Evolutionary conservation across 35 echinoderm and acorn worm species (phyloP), one percentile per base, ranked within the genome.

Genomic region (Ophioderma brevispina): DNA sequence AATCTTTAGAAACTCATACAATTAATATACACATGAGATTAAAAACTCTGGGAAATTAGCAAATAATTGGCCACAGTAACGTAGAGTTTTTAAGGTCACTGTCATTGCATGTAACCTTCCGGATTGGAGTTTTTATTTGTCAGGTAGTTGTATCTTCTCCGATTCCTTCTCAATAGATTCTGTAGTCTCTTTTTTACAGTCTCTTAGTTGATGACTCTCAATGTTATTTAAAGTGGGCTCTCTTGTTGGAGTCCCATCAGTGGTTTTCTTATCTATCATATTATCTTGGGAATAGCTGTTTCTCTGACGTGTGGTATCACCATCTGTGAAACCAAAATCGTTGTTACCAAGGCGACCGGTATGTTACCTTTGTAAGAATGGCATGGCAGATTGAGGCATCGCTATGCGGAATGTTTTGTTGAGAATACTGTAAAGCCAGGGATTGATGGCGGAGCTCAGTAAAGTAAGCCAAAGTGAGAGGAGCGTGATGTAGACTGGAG

Each of bases 401-500:
- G 87, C 91, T 5, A 31, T 75, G 0, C 95, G 88, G 89, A 97
- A 97, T 41, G 95, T 92, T 15, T 85, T 76, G 64, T 97, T 97
- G 31, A 97, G 86, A 28, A 97, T 63, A 6, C 92, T 88, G 81
- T 97, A 94, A 21, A 97, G 92, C 95, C 95, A 97, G 17, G 95
- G 95, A 55, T 97, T 97, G 82, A 97, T 97, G 70, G 95, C 95
- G 8, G 95, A 90, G 39, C 94, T 97, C 38, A 97, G 86, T 4
- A 97, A 56, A 11, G 95, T 97, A 32, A 97, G 78, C 77, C 92
- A 91, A 17, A 94, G 80, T 28, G 89, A 82, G 18, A 89, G 31
- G 19, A 89, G 75, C 35, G 42, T 91, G 23, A 91, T 33, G 32
- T 55, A n/a, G n/a, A 75, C 49, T 37, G 87, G 81, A 31, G 86